Conservation (phyloP, 2,888 invertebrate genomes). For the Emmelina monodactyla region DNA sequence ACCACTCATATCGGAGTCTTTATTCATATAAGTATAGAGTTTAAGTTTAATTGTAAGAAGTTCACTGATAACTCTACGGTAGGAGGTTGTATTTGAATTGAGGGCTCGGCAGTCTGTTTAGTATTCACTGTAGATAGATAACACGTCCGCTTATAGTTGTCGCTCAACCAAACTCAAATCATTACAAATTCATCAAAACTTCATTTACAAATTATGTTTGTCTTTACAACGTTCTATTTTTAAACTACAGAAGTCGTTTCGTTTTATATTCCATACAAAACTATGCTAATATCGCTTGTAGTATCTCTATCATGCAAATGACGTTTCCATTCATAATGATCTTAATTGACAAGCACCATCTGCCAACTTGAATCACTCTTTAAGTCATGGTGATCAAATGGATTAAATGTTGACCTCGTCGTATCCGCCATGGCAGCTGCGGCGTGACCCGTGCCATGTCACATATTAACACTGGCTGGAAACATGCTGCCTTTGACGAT, state of each 20-base stretch:
- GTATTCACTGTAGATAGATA: conserved; percentile 36
- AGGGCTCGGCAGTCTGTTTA: conserved; percentile 25
- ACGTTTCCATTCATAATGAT: conserved; percentile 51
- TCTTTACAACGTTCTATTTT: too few relatives aligned
- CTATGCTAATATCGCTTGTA: too few relatives aligned
- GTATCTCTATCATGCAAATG: conserved; percentile 37
- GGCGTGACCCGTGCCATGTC: conserved; percentile 1
- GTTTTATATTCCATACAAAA: too few relatives aligned
- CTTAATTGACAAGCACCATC: conserved; percentile 57
- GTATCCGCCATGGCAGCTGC: conserved; percentile 57
- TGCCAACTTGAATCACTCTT: conserved; percentile 63
- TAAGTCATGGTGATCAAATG: conserved; percentile 47
- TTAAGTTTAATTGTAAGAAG: conserved; percentile 5
- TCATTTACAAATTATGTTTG: too few relatives aligned
- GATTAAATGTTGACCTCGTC: conserved; percentile 56
- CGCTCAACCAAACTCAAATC: conserved; percentile 25
- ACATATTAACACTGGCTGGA: too few relatives aligned
- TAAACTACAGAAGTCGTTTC: conserved; percentile 13
- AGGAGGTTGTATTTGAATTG: conserved; percentile 29
- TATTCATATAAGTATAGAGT: neutral
- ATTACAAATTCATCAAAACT: conserved; percentile 53
- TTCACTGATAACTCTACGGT: conserved; percentile 22
- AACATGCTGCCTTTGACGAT: too few relatives aligned
- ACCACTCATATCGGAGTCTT: neutral
- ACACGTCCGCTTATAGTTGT: conserved; percentile 43